Conservation (phyloP, 2,113 vertebrate species). For the Eulemur macaco region DNA sequence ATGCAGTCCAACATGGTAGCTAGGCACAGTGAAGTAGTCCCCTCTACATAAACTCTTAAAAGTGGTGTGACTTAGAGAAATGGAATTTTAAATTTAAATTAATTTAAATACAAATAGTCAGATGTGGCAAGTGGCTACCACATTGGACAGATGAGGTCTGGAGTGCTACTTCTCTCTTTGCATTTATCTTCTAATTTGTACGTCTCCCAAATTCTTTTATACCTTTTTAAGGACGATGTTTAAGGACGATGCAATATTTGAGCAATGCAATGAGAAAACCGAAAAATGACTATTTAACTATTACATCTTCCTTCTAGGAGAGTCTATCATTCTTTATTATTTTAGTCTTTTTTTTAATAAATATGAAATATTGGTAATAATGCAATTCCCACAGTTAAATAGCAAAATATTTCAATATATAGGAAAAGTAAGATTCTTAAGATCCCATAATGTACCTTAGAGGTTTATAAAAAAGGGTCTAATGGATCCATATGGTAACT, state of each 20-base stretch:
- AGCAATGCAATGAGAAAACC: background rate
- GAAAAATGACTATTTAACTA: conserved; percentile 21
- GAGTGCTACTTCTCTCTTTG: background rate
- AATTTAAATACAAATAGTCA: background rate
- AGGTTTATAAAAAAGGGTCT: background rate
- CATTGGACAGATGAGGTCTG: background rate
- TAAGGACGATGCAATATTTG: background rate
- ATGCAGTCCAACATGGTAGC: background rate
- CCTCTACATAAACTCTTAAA: background rate
- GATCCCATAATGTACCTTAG: background rate
- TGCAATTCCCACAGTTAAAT: background rate
- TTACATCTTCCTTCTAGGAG: background rate
- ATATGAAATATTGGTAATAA: background rate
- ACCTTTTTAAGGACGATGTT: background rate
- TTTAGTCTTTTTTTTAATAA: background rate
- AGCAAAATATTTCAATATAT: conserved; percentile 14
- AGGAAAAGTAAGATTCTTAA: background rate
- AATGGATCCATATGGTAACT: background rate
- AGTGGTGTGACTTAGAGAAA: background rate
- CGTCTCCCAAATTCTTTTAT: background rate
- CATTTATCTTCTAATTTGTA: background rate
- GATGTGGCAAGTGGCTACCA: background rate
- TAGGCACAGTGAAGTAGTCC: background rate
- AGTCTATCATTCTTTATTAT: background rate
- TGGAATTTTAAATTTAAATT: conserved; percentile 19